These are phyloP conservation scores for Temnothorax rugatulus DNA, from an alignment of 2,888 invertebrate genomes.

Conservation along the genomic window DNA sequence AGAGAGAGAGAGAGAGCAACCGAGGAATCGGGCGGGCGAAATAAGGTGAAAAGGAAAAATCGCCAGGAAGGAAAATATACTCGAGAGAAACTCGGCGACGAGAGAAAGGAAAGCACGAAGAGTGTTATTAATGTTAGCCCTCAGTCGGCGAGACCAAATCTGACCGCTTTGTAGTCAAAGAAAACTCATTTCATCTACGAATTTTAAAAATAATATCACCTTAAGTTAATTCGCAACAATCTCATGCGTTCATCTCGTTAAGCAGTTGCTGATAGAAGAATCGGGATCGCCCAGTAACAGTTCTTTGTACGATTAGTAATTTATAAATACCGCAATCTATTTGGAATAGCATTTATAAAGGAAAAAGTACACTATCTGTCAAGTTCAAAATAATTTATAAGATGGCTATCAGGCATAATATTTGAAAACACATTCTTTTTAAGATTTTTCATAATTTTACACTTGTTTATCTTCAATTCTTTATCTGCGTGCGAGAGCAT, in stretches of 20 bases:
- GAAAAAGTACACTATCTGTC: not conserved
- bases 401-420: not conserved
- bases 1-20: constrained; percentile 21
- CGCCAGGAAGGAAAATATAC: constrained; percentile 51
- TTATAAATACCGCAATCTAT: not conserved
- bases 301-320: not conserved
- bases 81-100: constrained; percentile 49
- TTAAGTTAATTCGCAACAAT: constrained; percentile 14
- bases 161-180: constrained; percentile 38
- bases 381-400: not conserved
- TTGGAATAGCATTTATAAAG: not conserved
- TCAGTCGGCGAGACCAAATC: constrained; percentile 41
- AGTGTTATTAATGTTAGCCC: constrained; percentile 49
- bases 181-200: constrained; percentile 25
- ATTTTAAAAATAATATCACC: constrained; percentile 24
- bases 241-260: not conserved
- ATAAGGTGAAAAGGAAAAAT: constrained; percentile 56
- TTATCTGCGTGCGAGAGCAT: not conserved
- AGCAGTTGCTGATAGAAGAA: not conserved
- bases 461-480: not conserved
- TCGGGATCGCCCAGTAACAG: not conserved
- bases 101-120: constrained; percentile 48
- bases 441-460: not conserved
- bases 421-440: not conserved
- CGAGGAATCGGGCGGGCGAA: constrained; percentile 44